These are phyloP conservation scores for Cybosia mesomella DNA, from an alignment of 2,888 invertebrate genomes.

Conservation along the genomic window DNA sequence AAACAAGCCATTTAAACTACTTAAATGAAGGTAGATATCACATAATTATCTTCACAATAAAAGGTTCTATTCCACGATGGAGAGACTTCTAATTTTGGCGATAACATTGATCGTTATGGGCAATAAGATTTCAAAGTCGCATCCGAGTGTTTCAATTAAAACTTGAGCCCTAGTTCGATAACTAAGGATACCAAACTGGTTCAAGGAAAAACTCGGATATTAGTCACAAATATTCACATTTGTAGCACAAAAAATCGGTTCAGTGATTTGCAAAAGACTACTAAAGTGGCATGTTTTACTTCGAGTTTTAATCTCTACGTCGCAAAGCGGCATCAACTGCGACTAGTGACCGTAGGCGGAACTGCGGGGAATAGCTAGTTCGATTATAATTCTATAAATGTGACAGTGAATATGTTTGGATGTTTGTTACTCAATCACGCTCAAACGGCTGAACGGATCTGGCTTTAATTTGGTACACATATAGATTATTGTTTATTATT, in stretches of 20 bases:
- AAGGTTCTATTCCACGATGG: slow-evolving; percentile 20
- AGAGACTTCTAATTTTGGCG: slow-evolving; percentile 45
- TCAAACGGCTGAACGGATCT: too few species aligned
- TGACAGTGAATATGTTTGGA: too few species aligned
- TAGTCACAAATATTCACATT: background rate
- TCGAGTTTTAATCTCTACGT: background rate
- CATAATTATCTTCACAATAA: slow-evolving; percentile 29
- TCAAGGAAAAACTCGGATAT: background rate
- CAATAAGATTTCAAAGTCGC: slow-evolving; percentile 71
- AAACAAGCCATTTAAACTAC: background rate
- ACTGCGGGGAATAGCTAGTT: too few species aligned
- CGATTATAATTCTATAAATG: too few species aligned
- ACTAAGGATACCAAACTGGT: slow-evolving; percentile 25
- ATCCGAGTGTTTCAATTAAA: slow-evolving; percentile 74
- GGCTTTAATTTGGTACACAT: too few species aligned
- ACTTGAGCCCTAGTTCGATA: slow-evolving; percentile 57
- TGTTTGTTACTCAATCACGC: too few species aligned
- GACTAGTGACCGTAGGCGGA: too few species aligned
- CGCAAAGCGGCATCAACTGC: background rate
- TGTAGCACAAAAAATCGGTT: background rate
- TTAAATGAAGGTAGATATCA: slow-evolving; percentile 22
- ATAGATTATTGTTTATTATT: too few species aligned
- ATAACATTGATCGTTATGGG: slow-evolving; percentile 66
- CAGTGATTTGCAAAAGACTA: background rate
- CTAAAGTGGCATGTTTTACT: background rate